Percentiles rank a stretch among this genome's conserved stretches.
These are phyloP conservation scores for Anarhynchus alexandrinus DNA, from an alignment of 2,113 vertebrate species.

Conservation along the genomic window DNA sequence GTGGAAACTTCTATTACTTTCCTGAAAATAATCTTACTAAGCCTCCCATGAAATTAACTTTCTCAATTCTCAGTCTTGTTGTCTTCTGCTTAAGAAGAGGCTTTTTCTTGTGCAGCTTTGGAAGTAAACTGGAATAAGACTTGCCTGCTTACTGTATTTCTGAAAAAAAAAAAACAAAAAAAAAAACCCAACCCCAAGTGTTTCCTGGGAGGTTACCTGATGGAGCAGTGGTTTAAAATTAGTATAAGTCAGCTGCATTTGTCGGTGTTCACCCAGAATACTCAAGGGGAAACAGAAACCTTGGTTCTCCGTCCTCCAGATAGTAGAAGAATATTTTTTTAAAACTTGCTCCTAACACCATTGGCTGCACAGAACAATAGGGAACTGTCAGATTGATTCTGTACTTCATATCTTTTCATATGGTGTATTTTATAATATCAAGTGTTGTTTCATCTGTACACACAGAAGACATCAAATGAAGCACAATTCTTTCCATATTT, in stretches of 20 bases:
- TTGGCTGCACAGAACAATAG: not conserved
- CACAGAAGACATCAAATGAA: not conserved
- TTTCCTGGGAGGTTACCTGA: not conserved
- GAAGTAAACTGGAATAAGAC: not conserved
- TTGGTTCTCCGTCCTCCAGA: not conserved
- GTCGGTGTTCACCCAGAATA: not conserved
- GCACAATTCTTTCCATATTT: conserved; percentile 8
- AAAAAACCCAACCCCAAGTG: no score
- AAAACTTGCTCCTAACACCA: not conserved
- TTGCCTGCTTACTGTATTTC: not conserved
- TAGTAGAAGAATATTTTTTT: not conserved
- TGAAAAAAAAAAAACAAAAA: not conserved
- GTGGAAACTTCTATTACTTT: not conserved
- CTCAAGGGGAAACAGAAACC: not conserved
- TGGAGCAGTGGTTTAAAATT: not conserved
- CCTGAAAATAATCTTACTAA: not conserved
- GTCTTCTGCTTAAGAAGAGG: not conserved
- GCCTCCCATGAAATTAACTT: not conserved
- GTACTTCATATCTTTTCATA: not conserved
- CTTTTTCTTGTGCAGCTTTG: not conserved
- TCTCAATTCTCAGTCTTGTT: not conserved
- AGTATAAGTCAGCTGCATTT: not conserved
- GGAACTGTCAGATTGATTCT: not conserved
- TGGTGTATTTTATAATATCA: not conserved
- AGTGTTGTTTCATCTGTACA: not conserved